Base-by-base conservation (phyloP, 2,888 invertebrate species). In the Aricia artaxerxes region DNA sequence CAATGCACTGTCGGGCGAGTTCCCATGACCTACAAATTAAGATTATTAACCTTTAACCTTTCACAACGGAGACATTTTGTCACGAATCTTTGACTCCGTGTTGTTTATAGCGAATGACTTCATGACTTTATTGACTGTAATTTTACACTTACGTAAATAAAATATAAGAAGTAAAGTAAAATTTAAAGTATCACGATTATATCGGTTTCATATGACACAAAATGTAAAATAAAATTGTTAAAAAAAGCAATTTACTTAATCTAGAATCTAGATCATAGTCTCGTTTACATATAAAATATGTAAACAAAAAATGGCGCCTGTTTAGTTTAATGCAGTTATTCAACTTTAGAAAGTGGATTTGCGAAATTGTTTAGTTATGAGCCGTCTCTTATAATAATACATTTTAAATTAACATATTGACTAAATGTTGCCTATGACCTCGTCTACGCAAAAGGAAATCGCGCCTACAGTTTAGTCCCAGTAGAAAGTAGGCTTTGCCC, bases 291-390 rank as follows among this genome's bases (percentile, higher is more conserved):
- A 44, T 5, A 57, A 24, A 24, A 24, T 24, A 24, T 44, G 11
- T 64, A 53, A n/a, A 53, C 31, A 75, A 75, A 44, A 75, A 73
- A 73, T 31, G 49, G 53, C 49, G 53, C 5, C 4, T 1, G 53
- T 75, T 75, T 75, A 49, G 24, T 64, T 64, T 7, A 31, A 64
- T 64, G 31, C 53, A 40, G 16, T 40, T 44, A 44, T 31, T 75
- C 53, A 75, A 75, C 75, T 75, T 75, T 75, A 75, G 75, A 75
- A 75, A 75, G 75, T 75, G 31, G 53, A 49, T 75, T 49, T 31
- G 24, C 31, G 31, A 72, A 72, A 72, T 72, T 72, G 13, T 73
- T 7, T 72, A 7, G 31, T 35, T 40, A 16, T 64, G 64, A n/a
- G 16, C 9, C 38, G 31, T 35, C n/a, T 53, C n/a, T 57, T 40